Evolutionary conservation across 2,113 vertebrate genomes (phyloP), one percentile per base, ranked within the genome.

Genomic region (Oostethus manadensis): DNA sequence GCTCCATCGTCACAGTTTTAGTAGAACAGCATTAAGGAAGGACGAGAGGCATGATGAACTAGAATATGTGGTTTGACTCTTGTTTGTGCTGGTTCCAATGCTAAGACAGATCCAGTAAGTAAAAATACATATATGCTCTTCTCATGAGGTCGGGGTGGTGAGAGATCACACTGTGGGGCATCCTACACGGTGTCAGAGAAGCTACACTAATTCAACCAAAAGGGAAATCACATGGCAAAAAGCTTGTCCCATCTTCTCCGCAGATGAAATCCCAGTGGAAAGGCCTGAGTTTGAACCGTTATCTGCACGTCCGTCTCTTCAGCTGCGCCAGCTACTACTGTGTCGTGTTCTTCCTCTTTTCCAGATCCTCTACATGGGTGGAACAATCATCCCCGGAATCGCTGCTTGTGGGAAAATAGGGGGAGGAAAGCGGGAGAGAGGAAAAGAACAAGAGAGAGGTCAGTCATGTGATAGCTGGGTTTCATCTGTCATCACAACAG

Each of bases 351-450:
- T 93, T 81, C 91, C 90, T 92, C 81, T 71, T 82, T 79, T 77
- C 82, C 81, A 81, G 80, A 82, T 80, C 72, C 71, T 95, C 94
- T 94, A 95, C 94, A 98, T 96, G 85, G 95, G 94, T 84, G 94
- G 94, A 89, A 94, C 94, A 79, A 97, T 97, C 94, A 95, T 96
- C 89, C 93, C 94, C 81, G 94, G 93, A 90, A 96, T 95, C 81
- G 92, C 94, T 96, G 90, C 70, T 69, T 77, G 88, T 90, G 80
- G 81, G 83, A 84, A 78, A 74, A 66, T 48, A 77, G 63, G 70
- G 65, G 75, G 64, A 73, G 70, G 76, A 80, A 51, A 74, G 66
- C 71, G 70, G 73, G 79, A 54, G 17, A 23, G 48, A 59, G 56
- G 43, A 22, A 55, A 15, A 70, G 13, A 63, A 44, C 64, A 62